Base-by-base conservation (phyloP, 1,140 invertebrate species). In the Paracyclopina nana region DNA sequence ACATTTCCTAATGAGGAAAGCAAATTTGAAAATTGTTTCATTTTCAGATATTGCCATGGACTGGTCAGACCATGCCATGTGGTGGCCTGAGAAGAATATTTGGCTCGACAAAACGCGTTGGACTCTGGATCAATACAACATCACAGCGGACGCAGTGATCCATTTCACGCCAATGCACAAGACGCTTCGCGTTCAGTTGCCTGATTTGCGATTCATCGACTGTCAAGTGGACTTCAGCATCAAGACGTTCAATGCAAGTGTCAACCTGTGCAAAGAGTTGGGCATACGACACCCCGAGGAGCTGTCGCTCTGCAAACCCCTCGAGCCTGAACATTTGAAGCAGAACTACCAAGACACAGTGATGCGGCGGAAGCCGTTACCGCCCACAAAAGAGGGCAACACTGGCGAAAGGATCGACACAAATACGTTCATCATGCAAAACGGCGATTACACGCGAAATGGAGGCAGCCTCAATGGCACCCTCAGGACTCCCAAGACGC, bases 91-190 rank as follows among this genome's bases (percentile, higher is more conserved):
- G 2, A 76, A 80, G 57, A 96, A 96, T 64, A 74, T 75, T 57
- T 99, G 95, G 95, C 71, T 99, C 24, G 78, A 79, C 5, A 72
- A 88, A 52, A 95, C 94, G 1, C 72, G 91, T 46, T 85, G 84
- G 40, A 99, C 95, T 0, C 65, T 99, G 29, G 92, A 98, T 65
- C 94, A 98, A 67, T 92, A 83, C 60, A 87, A 87, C 0, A 90
- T 99, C 3, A 87, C 92, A 54, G 91, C 94, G 1, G 91, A 96
- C 62, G 86, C 85, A 0, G 65, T 83, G 18, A 72, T 99, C 1
- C 78, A 94, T 61, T 99, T 99, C 66, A 98, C 92, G 14, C 92
- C 92, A n/a, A 97, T 98, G 87, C 92, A 98, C 74, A 98, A 98
- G 61, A 63, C 59, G 16, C 68, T 96, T 14, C 73, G 81, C 53